Evolutionary conservation across 2,113 vertebrate genomes (phyloP).

Genomic region (Myotis davidii): DNA sequence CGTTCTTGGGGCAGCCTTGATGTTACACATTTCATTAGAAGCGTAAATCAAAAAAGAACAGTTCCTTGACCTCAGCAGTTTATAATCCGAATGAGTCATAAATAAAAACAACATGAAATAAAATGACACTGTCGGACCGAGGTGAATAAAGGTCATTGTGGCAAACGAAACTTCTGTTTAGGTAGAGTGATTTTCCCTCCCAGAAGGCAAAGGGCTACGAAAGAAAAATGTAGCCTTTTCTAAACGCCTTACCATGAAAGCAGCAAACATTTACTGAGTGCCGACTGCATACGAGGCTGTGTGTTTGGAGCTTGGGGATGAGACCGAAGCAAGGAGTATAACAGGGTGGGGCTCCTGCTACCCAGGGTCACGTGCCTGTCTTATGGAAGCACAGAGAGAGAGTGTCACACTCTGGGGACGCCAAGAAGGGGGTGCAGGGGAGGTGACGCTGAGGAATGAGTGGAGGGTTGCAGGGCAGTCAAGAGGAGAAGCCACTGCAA

Average conservation of each 20-base stretch:
- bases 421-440: not conserved
- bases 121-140: constrained; percentile 21
- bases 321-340: not conserved
- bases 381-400: not conserved
- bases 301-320: not conserved
- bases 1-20: constrained; percentile 47
- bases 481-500: not conserved
- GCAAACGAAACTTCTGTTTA: not conserved
- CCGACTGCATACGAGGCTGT: not conserved
- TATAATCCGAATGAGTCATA: constrained; percentile 72
- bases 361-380: rapidly evolving
- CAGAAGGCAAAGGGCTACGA: not conserved
- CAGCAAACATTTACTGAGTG: not conserved
- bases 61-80: constrained; percentile 71
- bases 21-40: constrained; percentile 56
- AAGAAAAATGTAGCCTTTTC: not conserved
- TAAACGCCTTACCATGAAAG: not conserved
- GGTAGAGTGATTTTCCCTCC: not conserved
- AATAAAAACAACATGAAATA: constrained; percentile 49
- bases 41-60: constrained; percentile 65
- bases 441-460: not conserved
- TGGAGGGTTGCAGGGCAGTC: too few relatives aligned
- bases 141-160: not conserved
- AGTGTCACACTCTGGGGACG: not conserved
- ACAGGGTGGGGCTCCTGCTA: too few relatives aligned